These are phyloP conservation scores for Merodon equestris DNA, from an alignment of 2,888 invertebrate species.

Conservation along the genomic window DNA sequence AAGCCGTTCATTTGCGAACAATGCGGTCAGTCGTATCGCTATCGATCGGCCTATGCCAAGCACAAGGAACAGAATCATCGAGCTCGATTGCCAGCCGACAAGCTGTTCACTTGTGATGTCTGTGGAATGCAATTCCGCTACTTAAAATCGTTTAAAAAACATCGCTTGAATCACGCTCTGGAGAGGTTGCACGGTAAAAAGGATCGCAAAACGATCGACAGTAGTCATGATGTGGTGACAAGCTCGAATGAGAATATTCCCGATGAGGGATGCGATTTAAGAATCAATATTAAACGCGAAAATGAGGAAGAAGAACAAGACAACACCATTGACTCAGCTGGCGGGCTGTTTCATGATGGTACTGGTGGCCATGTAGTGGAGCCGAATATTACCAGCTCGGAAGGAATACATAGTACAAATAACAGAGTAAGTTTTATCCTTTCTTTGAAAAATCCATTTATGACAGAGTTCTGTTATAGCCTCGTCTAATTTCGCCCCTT, in stretches of 20 bases:
- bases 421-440: slow-evolving; percentile 76
- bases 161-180: slow-evolving; percentile 91
- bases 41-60: slow-evolving; percentile 90
- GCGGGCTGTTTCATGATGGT: slow-evolving; percentile 77
- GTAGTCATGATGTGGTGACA: slow-evolving; percentile 83
- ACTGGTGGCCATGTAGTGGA: slow-evolving; percentile 79
- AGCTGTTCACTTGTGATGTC: slow-evolving; percentile 93
- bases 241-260: slow-evolving; percentile 85
- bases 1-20: slow-evolving; percentile 95
- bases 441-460: background rate
- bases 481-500: slow-evolving; percentile 76
- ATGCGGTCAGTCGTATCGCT: slow-evolving; percentile 93
- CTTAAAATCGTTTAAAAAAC: slow-evolving; percentile 93
- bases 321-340: slow-evolving; percentile 85
- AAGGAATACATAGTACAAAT: slow-evolving; percentile 79
- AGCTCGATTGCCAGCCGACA: slow-evolving; percentile 91
- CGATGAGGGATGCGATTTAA: slow-evolving; percentile 81
- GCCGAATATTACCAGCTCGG: slow-evolving; percentile 77
- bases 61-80: slow-evolving; percentile 94
- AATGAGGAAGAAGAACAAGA: slow-evolving; percentile 83
- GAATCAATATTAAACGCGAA: slow-evolving; percentile 80
- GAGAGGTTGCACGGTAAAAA: slow-evolving; percentile 89
- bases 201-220: slow-evolving; percentile 70
- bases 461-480: slow-evolving; percentile 67
- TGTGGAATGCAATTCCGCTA: slow-evolving; percentile 96